phyloP scores from a whole-genome alignment of 92 coral and sea anemone species.

The Paragorgia papillata region DNA sequence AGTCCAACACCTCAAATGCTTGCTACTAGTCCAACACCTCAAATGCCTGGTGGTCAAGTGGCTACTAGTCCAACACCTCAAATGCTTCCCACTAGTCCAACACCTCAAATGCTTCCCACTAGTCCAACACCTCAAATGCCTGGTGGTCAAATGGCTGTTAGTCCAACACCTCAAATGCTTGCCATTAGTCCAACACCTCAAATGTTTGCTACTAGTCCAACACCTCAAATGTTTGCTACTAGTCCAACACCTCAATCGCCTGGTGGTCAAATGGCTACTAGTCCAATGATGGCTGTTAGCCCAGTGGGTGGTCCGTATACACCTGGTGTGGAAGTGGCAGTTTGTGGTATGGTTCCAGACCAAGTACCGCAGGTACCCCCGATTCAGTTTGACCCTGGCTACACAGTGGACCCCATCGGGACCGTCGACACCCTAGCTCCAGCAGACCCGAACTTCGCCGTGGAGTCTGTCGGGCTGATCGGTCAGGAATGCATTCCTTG shows the following conservation, averaged over 20 bases:
- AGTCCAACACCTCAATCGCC: background rate
- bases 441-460: background rate
- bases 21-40: background rate
- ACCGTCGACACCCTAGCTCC: background rate
- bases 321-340: background rate
- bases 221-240: too few relatives aligned
- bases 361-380: too few relatives aligned
- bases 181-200: too few relatives aligned
- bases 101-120: too few relatives aligned
- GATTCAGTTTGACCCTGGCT: background rate
- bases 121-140: too few relatives aligned
- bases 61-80: too few relatives aligned
- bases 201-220: background rate
- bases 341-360: background rate
- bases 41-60: background rate
- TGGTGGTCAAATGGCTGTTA: too few relatives aligned
- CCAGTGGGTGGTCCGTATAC: background rate
- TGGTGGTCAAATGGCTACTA: too few relatives aligned
- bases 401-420: conserved; percentile 5
- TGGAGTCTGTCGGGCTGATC: conserved; percentile 4
- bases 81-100: too few relatives aligned
- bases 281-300: too few relatives aligned
- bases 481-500: background rate
- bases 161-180: too few relatives aligned
- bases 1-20: background rate